Evolutionary conservation across 2,113 vertebrate species (phyloP).

Genomic region (Donacobius atricapilla): DNA sequence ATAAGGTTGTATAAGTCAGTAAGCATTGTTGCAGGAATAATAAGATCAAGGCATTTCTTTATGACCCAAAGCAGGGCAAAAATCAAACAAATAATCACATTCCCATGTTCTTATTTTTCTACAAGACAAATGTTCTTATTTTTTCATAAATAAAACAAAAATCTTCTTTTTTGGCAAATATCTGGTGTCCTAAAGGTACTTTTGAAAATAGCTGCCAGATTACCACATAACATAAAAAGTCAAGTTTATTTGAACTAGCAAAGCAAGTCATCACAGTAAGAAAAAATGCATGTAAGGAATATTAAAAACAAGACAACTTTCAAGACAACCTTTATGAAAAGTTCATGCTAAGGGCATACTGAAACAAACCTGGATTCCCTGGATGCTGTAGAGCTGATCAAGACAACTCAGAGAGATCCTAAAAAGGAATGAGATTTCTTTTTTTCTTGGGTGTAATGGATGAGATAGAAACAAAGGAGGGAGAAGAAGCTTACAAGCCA

Average conservation of each 20-base stretch:
- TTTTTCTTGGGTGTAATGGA: background rate
- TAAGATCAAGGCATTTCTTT: background rate
- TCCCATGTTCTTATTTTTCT: background rate
- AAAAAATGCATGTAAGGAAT: background rate
- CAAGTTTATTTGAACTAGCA: background rate
- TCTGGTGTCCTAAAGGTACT: background rate
- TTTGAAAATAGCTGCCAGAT: background rate
- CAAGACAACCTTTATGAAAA: background rate
- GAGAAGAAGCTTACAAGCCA: background rate
- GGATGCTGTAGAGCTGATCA: background rate
- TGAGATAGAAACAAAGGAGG: background rate
- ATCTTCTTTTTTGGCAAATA: background rate
- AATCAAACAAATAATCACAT: background rate
- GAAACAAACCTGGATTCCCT: background rate
- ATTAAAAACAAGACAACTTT: background rate
- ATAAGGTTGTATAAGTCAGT: background rate
- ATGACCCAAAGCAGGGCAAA: background rate
- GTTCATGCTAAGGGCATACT: rapidly evolving
- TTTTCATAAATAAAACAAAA: background rate
- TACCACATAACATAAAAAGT: background rate
- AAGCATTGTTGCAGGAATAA: background rate
- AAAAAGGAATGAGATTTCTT: background rate
- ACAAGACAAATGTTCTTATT: background rate
- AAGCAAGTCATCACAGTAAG: background rate
- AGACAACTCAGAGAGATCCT: background rate